A percentile compares a stretch with the other conserved stretches of the same genome.
Conservation (phyloP, 2,888 invertebrate genomes). For the Ophioninae sp. region DNA sequence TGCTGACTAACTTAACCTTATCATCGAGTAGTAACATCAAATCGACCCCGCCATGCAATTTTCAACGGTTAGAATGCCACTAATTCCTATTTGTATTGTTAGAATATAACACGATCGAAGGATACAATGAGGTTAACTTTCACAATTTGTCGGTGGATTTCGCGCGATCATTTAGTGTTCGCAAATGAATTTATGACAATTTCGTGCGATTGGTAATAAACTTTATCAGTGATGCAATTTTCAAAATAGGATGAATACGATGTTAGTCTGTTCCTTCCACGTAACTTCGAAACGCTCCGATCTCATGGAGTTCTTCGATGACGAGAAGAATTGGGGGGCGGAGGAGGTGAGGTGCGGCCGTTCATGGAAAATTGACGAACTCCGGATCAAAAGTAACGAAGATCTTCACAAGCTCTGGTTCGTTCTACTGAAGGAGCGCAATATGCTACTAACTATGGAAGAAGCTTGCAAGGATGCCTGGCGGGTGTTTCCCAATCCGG, state of each 20-base stretch:
- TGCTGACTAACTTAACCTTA: constrained; percentile 71
- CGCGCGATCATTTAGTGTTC: not conserved
- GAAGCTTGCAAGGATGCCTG: constrained; percentile 87
- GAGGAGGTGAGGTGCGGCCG: constrained; percentile 90
- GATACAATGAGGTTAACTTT: constrained; percentile 41
- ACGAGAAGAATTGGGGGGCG: constrained; percentile 91
- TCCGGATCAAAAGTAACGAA: constrained; percentile 95
- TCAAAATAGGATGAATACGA: constrained; percentile 21
- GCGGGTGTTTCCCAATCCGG: constrained; percentile 93
- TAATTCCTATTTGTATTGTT: not conserved
- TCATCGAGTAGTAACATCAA: constrained; percentile 56
- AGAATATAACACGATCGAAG: not conserved
- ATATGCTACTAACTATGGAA: constrained; percentile 99
- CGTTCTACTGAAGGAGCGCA: constrained; percentile 94
- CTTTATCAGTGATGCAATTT: not conserved
- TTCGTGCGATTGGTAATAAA: not conserved
- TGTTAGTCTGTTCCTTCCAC: constrained; percentile 64
- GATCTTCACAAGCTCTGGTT: constrained; percentile 99
- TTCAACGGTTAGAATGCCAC: constrained; percentile 53
- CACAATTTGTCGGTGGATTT: not conserved
- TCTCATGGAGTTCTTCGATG: constrained; percentile 95
- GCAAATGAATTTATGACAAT: not conserved
- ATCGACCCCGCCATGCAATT: constrained; percentile 31
- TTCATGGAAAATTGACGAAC: constrained; percentile 93
- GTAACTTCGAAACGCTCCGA: constrained; percentile 81